Conservation (phyloP, 2,797 vertebrate species). For the Setipinna tenuifilis region DNA sequence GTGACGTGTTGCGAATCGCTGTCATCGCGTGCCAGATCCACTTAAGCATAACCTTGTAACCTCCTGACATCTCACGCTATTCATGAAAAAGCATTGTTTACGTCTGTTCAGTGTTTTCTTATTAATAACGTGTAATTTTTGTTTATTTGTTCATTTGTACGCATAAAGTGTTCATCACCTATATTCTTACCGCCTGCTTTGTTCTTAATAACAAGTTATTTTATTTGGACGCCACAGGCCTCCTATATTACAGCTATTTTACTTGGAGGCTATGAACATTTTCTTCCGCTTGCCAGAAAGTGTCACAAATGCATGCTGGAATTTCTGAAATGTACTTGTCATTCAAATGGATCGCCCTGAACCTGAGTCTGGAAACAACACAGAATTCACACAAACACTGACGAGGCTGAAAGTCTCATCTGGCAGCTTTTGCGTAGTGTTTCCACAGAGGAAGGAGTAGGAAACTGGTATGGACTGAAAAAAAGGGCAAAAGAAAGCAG, state of each 20-base stretch:
- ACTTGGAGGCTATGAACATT: background rate
- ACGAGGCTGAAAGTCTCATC: background rate
- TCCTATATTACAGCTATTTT: background rate
- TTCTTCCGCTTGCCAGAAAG: background rate
- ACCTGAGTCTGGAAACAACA: background rate
- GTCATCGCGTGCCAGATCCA: slow-evolving; percentile 43
- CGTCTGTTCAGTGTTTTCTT: background rate
- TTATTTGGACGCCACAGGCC: background rate
- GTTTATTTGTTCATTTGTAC: background rate
- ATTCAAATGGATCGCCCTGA: background rate
- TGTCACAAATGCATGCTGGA: background rate
- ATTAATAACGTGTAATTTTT: background rate
- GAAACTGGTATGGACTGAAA: background rate
- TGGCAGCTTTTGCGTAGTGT: background rate
- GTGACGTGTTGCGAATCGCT: slow-evolving; percentile 43
- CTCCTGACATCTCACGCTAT: background rate
- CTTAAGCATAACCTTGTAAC: background rate
- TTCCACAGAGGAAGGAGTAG: background rate
- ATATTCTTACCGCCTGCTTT: background rate
- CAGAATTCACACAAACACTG: background rate
- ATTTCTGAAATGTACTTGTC: background rate
- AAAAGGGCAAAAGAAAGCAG: background rate
- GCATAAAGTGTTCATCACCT: background rate
- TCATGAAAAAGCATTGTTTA: background rate
- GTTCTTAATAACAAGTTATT: no score